Percentiles rank a stretch among this genome's conserved stretches.
Conservation (phyloP, 1,140 invertebrate genomes). For the Diorhabda carinulata region DNA sequence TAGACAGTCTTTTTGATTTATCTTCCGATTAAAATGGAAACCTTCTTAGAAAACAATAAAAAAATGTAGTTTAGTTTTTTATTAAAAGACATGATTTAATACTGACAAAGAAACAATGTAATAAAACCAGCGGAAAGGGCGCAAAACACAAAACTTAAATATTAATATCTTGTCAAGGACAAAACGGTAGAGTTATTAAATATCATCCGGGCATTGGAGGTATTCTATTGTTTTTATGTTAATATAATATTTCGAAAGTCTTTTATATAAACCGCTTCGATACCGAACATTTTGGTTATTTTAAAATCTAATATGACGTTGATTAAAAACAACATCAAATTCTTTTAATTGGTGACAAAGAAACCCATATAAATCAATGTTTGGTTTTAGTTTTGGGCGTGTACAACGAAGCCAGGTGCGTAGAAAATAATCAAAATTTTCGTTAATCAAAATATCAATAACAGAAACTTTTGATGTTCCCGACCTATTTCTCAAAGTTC, state of each 20-base stretch:
- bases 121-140: neutral
- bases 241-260: conserved; percentile 30
- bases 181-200: conserved; percentile 25
- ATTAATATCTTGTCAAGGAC: conserved; percentile 1
- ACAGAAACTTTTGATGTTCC: too few relatives aligned
- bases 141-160: neutral
- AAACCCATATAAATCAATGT: conserved; percentile 31
- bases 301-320: conserved; percentile 37
- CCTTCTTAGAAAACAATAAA: too few relatives aligned
- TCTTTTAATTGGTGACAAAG: conserved; percentile 37
- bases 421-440: neutral
- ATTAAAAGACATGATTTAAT: neutral
- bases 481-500: too few relatives aligned
- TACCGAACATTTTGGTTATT: conserved; percentile 37
- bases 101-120: neutral
- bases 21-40: too few relatives aligned
- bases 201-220: conserved; percentile 27
- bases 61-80: too few relatives aligned
- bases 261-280: conserved; percentile 30
- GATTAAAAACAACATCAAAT: conserved; percentile 33
- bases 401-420: conserved; percentile 5
- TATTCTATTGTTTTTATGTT: conserved; percentile 41
- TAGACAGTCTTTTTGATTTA: too few relatives aligned
- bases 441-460: too few relatives aligned
- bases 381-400: conserved; percentile 30